phyloP scores from a whole-genome alignment of 2,888 invertebrate genomes.

The Drosophila suboccidentalis region DNA sequence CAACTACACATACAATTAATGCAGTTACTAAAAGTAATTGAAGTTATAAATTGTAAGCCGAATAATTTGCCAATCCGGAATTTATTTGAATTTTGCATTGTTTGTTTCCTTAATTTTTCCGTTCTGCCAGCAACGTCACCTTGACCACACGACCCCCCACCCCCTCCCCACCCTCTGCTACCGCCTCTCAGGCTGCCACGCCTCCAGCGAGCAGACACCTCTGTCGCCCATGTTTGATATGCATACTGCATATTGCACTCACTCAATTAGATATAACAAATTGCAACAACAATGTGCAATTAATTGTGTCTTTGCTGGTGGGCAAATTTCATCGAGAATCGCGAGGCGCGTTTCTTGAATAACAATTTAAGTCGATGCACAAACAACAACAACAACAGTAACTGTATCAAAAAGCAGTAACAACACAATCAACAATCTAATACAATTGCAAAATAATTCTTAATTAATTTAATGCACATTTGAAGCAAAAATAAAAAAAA shows the following conservation, averaged over 20 bases:
- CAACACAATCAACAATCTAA: constrained; percentile 30
- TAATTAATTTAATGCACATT: constrained; percentile 56
- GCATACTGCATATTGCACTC: constrained; percentile 55
- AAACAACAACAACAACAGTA: constrained; percentile 13
- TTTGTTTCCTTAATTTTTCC: background rate
- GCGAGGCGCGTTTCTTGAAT: constrained; percentile 67
- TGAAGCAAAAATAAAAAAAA: background rate
- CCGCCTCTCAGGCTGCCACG: background rate
- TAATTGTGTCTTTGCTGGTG: constrained; percentile 58
- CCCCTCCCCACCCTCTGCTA: background rate
- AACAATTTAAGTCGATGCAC: constrained; percentile 63
- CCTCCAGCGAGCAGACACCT: constrained; percentile 9
- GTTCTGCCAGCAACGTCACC: constrained; percentile 23
- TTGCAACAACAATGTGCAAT: constrained; percentile 42
- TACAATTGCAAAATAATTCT: constrained; percentile 53
- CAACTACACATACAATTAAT: background rate
- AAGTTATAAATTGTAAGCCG: background rate
- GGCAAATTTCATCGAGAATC: constrained; percentile 55
- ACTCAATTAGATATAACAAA: constrained; percentile 62
- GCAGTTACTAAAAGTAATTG: background rate
- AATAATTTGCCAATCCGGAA: background rate
- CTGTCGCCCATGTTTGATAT: constrained; percentile 35
- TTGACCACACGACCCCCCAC: constrained; percentile 15
- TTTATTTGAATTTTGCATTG: background rate
- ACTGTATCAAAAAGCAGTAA: constrained; percentile 11